Base-by-base conservation (phyloP, 2,797 vertebrate species). In the Phrynocephalus vlangalii region DNA sequence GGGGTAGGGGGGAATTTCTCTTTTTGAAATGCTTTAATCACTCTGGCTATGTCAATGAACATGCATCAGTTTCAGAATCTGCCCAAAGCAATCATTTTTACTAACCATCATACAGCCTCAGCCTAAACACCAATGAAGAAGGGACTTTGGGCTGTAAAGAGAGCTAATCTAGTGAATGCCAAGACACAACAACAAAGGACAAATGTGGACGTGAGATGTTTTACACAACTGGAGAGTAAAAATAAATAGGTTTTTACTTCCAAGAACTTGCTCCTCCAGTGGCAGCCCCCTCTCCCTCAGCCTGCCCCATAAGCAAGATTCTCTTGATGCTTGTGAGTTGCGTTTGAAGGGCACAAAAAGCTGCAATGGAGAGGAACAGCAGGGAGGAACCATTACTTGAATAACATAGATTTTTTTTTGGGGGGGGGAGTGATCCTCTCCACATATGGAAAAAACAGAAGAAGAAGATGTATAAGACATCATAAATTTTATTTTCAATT, bases 241-340 rank as follows among this genome's bases (percentile, higher is more conserved):
- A 80, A 86, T 73, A 81, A 86, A 80, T 86, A 33, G 26, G 5
- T 71, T 52, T 38, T 38, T 8, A 79, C 79, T 78, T 77, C 83
- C 75, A 78, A 83, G n/a, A 71, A 52, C 30, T 10, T 0, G 20
- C 50, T 22, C 15, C 18, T 70, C 11, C 56, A 66, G 33, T 22
- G 71, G 15, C 33, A 84, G 15, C 30, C 71, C 33, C 78, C 26
- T 79, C 26, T 63, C 9, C 10, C 30, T 10, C 2, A 48, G 1
- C 44, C 15, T 79, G 52, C 68, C 71, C 28, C 22, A 28, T 52
- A 28, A 50, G n/a, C 50, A 72, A 71, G 24, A 28, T 72, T 33
- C 1, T 50, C 67, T 9, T 28, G 68, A 60, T 16, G 2, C 44
- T 67, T 44, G 66, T 38, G 44, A 63, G 16, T 20, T n/a, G 79